phyloP scores from a whole-genome alignment of 2,113 vertebrate species.

The Hippocampus mohnikei region DNA sequence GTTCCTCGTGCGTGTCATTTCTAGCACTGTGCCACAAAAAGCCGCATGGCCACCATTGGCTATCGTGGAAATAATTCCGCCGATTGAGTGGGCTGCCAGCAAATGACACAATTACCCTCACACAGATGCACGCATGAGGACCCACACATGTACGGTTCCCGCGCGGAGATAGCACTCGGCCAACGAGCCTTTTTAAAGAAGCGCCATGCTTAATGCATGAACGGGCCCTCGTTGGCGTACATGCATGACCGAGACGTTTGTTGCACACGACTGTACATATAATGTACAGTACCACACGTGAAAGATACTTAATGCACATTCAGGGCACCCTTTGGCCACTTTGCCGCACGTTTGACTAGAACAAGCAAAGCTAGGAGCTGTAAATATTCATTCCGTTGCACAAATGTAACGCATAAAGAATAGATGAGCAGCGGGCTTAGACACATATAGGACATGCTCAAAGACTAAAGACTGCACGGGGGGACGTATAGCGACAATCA shows the following conservation, averaged over 20 bases:
- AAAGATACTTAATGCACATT: slow-evolving; percentile 24
- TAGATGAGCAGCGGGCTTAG: slow-evolving; percentile 4
- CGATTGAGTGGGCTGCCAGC: slow-evolving; percentile 12
- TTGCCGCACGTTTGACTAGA: slow-evolving; percentile 13
- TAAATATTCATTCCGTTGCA: slow-evolving; percentile 20
- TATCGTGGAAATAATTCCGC: slow-evolving; percentile 28
- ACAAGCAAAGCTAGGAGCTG: slow-evolving; percentile 10
- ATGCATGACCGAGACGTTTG: slow-evolving; percentile 7
- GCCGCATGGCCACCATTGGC: slow-evolving; percentile 13
- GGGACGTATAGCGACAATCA: not conserved
- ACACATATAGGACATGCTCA: slow-evolving; percentile 4
- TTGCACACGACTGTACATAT: not conserved
- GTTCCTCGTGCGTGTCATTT: slow-evolving; percentile 14
- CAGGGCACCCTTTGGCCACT: slow-evolving; percentile 20
- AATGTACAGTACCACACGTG: not conserved
- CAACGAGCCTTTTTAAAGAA: slow-evolving; percentile 4
- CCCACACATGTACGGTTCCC: slow-evolving; percentile 1
- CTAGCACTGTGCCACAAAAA: slow-evolving; percentile 29
- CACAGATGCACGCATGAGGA: slow-evolving; percentile 7
- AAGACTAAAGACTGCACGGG: slow-evolving; percentile 9
- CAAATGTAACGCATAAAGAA: slow-evolving; percentile 13
- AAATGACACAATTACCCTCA: slow-evolving; percentile 16
- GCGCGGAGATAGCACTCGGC: not conserved
- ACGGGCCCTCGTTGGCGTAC: not conserved
- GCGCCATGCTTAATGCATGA: slow-evolving; percentile 1